Evolutionary conservation across 1,140 invertebrate genomes (phyloP), one percentile per base, ranked within the genome.

Genomic region (Ericerus pela): DNA sequence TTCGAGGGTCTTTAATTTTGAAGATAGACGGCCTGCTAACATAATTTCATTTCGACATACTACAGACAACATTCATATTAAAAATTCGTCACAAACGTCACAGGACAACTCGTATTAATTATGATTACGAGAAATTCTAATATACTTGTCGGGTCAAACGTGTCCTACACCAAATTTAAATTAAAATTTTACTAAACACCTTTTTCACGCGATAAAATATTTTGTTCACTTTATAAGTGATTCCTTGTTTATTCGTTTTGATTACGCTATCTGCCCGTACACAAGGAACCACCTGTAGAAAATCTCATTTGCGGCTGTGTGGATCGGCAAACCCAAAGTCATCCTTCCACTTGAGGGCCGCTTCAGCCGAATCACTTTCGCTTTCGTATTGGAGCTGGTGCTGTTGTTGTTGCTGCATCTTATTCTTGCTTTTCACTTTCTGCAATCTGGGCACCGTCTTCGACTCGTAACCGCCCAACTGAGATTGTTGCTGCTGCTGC

Each of bases 231-330:
- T 47, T 47, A 47, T 47, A 47, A 47, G 41, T 47, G 41, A 47
- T 47, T 24, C 41, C 41, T 47, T 47, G 41, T 47, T 47, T 47
- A 47, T 47, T 47, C 16, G 41, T 5, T 22, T 47, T 47, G 41
- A 47, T 47, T 47, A 47, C 41, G 11, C 41, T 18, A 14, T 47
- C 18, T 24, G 10, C 41, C 41, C 14, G 41, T 24, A 24, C 41
- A 47, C 41, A 22, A 47, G 41, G 41, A 47, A 47, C 18, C 41
- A 47, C 41, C 41, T 47, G 10, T 24, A 10, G 41, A 47, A 47
- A 47, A 24, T 47, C 41, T 47, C 41, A 47, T 47, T 47, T 47
- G 26, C 41, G 41, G 22, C 3, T 24, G 14, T 47, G 41, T 24
- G 14, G 37, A 6, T 47, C 41, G 41, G 41, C 11, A 24, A 47